Evolutionary conservation across 2,797 vertebrate genomes (phyloP).

Genomic region (Sternotherus odoratus): DNA sequence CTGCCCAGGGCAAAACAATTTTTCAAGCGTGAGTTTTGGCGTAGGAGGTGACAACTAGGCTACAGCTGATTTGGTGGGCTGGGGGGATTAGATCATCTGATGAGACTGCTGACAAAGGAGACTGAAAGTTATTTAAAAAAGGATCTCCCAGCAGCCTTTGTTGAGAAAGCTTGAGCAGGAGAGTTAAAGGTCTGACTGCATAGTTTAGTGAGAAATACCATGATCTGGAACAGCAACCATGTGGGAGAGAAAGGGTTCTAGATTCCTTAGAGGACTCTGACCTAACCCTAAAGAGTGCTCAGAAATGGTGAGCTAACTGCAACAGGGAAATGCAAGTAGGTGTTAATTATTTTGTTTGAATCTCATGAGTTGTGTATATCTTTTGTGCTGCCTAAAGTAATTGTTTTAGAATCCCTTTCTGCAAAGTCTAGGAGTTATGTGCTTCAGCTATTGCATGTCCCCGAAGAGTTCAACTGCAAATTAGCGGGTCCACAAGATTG

Average conservation of each 20-base stretch:
- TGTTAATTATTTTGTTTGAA: not conserved
- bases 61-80: not conserved
- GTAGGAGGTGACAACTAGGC: not conserved
- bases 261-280: not conserved
- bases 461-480: not conserved
- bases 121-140: not conserved
- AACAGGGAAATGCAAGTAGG: not conserved
- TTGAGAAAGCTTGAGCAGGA: not conserved
- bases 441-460: not conserved
- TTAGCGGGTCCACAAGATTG: not conserved
- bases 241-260: not conserved
- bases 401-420: not conserved
- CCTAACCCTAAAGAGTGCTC: not conserved
- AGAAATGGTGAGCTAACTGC: not conserved
- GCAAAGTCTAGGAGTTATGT: not conserved
- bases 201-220: not conserved
- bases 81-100: not conserved
- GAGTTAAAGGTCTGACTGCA: not conserved
- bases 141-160: not conserved
- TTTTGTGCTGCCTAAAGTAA: not conserved
- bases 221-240: not conserved
- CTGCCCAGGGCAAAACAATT: not conserved
- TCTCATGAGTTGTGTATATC: not conserved
- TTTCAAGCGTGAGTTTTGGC: not conserved
- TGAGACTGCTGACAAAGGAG: not conserved